These are phyloP conservation scores for Rhodinocichla rosea DNA, from an alignment of 2,113 vertebrate genomes.

Conservation along the genomic window DNA sequence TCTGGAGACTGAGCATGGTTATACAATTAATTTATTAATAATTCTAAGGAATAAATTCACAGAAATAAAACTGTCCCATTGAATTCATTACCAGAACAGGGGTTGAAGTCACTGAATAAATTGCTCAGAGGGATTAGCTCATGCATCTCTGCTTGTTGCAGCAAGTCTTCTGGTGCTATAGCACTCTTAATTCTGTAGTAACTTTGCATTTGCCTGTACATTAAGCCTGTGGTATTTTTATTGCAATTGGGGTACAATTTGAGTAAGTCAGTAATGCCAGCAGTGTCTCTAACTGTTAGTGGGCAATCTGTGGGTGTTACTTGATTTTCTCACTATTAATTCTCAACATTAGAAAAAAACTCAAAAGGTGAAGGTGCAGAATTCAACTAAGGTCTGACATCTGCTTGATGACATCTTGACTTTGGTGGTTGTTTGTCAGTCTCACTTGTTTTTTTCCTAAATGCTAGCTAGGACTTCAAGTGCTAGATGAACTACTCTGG, in stretches of 20 bases:
- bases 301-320: background rate
- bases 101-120: background rate
- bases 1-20: background rate
- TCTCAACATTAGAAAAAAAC: background rate
- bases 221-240: background rate
- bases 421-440: background rate
- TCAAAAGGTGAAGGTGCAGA: background rate
- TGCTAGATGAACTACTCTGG: background rate
- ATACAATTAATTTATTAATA: slow-evolving; percentile 14
- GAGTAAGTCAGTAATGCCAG: background rate
- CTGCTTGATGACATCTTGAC: background rate
- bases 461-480: background rate
- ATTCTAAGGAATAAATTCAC: slow-evolving; percentile 17
- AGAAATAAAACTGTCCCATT: background rate
- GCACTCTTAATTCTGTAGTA: background rate
- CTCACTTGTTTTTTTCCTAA: background rate
- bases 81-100: background rate
- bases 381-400: background rate
- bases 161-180: background rate
- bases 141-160: background rate
- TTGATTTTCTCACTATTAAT: background rate
- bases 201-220: background rate
- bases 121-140: background rate
- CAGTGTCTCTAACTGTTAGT: background rate
- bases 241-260: background rate